Evolutionary conservation across 2,797 vertebrate genomes (phyloP), one percentile per base, ranked within the genome.

Genomic region (Oreochromis mossambicus): DNA sequence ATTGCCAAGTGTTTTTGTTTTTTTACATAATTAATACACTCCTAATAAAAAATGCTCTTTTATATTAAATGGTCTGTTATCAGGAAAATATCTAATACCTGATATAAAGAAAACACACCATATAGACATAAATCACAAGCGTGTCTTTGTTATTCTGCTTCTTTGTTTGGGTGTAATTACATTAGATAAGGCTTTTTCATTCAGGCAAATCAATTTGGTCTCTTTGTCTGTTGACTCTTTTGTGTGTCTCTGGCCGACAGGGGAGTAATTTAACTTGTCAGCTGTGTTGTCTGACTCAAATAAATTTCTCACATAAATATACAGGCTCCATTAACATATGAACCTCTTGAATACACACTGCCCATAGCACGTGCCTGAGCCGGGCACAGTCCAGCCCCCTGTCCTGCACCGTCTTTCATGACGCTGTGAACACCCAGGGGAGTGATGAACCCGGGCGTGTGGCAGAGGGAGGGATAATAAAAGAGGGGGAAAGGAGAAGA

Each of bases 91-190:
- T 75, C 26, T 29, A 19, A 50, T 50, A 50, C 43, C 38, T 32
- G 9, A 32, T 75, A 75, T 29, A 75, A 66, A 70, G 14, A 82
- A 54, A 80, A 58, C 34, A 52, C 76, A 61, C 63, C 21, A 26
- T 48, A 79, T 46, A 79, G 29, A 88, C 54, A 70, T 15, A 84
- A 83, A 83, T 84, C 56, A 48, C 11, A 51, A 75, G 68, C 36
- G 55, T 66, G 48, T 89, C 85, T 85, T 86, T 89, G 83, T 92
- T 73, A 50, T 86, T 85, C 75, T 8, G 82, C 38, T 11, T 88
- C 84, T 94, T 93, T 93, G 91, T 93, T 90, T 82, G 82, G 78
- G 36, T 87, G 83, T 90, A 91, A 94, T 94, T 93, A 82, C 73
- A 93, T 95, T 94, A 90, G 86, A 90, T 84, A 78, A 81, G 81